Percentiles rank a stretch among this genome's conserved stretches.
phyloP scores from a whole-genome alignment of 2,113 vertebrate genomes.

The Phasianus colchicus region DNA sequence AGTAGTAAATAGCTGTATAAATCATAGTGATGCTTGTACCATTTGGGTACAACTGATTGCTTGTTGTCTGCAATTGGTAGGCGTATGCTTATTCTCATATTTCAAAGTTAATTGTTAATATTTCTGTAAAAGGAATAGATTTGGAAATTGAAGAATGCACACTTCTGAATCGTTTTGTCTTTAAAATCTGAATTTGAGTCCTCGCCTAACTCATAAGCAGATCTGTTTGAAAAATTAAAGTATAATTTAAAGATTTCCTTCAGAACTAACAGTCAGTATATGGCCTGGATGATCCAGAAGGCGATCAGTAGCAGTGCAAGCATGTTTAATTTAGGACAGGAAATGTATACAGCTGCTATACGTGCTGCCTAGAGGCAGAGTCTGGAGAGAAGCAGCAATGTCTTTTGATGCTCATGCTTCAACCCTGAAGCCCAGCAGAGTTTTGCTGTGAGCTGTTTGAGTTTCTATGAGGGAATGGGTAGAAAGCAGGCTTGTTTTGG shows the following conservation, averaged over 20 bases:
- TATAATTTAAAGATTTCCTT: not conserved
- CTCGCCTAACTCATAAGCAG: not conserved
- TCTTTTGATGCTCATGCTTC: not conserved
- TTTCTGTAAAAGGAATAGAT: not conserved
- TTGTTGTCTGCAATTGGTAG: not conserved
- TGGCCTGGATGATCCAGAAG: not conserved
- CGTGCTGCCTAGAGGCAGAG: not conserved
- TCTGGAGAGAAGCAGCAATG: not conserved
- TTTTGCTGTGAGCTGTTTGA: not conserved
- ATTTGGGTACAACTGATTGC: not conserved
- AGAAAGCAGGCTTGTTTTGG: not conserved
- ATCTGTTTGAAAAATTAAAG: not conserved
- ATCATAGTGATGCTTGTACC: slow-evolving; percentile 22
- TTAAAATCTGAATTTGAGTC: not conserved
- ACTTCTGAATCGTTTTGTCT: not conserved
- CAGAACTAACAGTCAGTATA: not conserved
- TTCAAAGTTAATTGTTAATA: slow-evolving; percentile 27
- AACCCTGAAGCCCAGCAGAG: not conserved
- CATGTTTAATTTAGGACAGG: not conserved
- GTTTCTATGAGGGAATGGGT: not conserved
- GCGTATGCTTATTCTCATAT: not conserved
- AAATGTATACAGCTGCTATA: not conserved
- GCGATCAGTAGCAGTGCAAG: not conserved
- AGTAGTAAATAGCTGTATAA: slow-evolving; percentile 43
- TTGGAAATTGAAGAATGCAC: not conserved